These are phyloP conservation scores for Macrosiphum euphorbiae DNA, from an alignment of 2,888 invertebrate species.

Conservation along the genomic window DNA sequence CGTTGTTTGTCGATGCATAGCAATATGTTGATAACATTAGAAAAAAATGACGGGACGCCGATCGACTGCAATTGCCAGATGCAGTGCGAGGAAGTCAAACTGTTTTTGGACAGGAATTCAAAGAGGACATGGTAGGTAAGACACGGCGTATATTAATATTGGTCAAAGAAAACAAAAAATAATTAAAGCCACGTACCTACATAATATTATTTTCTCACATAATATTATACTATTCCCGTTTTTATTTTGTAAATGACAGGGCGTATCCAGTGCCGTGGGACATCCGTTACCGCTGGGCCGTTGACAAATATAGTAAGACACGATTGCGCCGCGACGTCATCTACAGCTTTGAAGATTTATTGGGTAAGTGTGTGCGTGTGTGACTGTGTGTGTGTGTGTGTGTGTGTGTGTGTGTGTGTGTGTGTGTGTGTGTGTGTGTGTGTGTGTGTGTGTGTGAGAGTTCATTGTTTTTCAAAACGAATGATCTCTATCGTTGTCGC, in stretches of 20 bases:
- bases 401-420: background rate
- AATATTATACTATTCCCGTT: slow-evolving; percentile 22
- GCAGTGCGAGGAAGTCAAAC: slow-evolving; percentile 71
- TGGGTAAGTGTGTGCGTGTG: slow-evolving; percentile 69
- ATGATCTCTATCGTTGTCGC: slow-evolving; percentile 11
- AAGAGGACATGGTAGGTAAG: slow-evolving; percentile 63
- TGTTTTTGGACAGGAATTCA: slow-evolving; percentile 59
- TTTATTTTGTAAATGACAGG: slow-evolving; percentile 65
- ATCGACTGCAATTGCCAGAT: slow-evolving; percentile 71
- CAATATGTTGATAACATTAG: slow-evolving; percentile 71
- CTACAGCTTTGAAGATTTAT: slow-evolving; percentile 77
- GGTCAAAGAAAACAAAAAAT: background rate
- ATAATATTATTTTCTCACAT: slow-evolving; percentile 5
- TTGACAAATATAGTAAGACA: slow-evolving; percentile 68
- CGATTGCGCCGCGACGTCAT: slow-evolving; percentile 76
- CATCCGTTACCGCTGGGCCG: slow-evolving; percentile 68
- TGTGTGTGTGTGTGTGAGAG: background rate
- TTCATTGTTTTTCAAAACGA: slow-evolving; percentile 32
- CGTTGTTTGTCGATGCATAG: slow-evolving; percentile 72
- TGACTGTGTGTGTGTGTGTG: background rate
- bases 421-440: background rate
- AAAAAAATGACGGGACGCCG: slow-evolving; percentile 68
- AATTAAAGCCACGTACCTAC: background rate
- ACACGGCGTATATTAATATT: background rate
- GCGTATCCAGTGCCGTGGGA: slow-evolving; percentile 68